phyloP scores from a whole-genome alignment of 1,140 invertebrate genomes.

The Zaprionus lachaisei region DNA sequence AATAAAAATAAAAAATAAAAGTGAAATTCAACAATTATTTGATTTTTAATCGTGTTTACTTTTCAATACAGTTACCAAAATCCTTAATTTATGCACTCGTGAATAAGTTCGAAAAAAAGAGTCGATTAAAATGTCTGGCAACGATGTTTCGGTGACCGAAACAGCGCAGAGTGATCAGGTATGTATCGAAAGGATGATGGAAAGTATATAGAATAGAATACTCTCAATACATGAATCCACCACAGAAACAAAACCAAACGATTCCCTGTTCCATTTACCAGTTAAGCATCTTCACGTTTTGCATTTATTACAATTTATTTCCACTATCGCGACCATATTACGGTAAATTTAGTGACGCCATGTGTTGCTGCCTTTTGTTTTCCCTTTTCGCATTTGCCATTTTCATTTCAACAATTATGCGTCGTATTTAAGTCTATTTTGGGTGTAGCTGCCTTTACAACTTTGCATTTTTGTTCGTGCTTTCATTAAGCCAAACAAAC shows the following conservation, averaged over 20 bases:
- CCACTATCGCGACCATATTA: background rate
- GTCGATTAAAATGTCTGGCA: constrained; percentile 69
- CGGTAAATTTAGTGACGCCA: background rate
- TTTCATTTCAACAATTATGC: background rate
- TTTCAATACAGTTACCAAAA: constrained; percentile 36
- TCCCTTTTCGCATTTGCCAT: background rate
- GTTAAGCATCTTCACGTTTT: constrained; percentile 24
- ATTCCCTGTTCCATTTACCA: background rate
- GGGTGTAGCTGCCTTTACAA: constrained; percentile 26
- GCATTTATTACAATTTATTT: constrained; percentile 12
- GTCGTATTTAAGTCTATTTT: background rate
- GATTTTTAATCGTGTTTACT: constrained; percentile 24
- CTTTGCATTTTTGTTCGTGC: constrained; percentile 44
- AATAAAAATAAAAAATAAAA: constrained; percentile 32
- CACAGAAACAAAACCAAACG: constrained; percentile 2
- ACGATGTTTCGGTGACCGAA: constrained; percentile 74
- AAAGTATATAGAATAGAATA: background rate
- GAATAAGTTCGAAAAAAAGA: constrained; percentile 25
- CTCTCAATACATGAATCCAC: background rate
- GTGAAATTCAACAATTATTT: constrained; percentile 20
- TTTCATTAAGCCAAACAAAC: constrained; percentile 15
- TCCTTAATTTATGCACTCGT: constrained; percentile 49
- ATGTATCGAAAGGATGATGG: constrained; percentile 34
- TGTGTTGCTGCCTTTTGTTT: background rate
- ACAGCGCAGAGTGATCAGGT: constrained; percentile 80